phyloP scores from a whole-genome alignment of 2,888 invertebrate genomes.

The Scaptomyza parva region DNA sequence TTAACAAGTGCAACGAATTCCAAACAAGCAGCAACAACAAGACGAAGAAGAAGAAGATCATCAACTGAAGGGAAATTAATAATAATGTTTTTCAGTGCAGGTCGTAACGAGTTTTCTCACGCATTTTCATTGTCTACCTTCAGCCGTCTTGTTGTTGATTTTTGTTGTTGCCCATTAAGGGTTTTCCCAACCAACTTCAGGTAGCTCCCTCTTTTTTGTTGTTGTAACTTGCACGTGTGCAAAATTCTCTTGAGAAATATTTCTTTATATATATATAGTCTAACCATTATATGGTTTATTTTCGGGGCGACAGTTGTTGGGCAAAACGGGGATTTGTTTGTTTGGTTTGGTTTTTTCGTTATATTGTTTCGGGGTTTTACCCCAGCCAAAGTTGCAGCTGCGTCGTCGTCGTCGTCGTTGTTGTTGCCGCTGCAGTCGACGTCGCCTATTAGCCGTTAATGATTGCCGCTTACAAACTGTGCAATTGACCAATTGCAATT shows the following conservation, averaged over 20 bases:
- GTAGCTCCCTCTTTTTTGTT: slow-evolving; percentile 40
- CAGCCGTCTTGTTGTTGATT: slow-evolving; percentile 2
- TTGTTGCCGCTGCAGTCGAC: slow-evolving; percentile 22
- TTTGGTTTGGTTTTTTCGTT: slow-evolving; percentile 6
- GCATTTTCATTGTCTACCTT: slow-evolving; percentile 56
- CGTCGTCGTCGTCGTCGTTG: slow-evolving; percentile 17
- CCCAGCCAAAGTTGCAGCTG: slow-evolving; percentile 50
- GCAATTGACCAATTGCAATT: slow-evolving; percentile 79
- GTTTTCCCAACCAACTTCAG: slow-evolving; percentile 63
- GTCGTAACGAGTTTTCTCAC: slow-evolving; percentile 71
- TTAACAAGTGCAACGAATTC: slow-evolving; percentile 77
- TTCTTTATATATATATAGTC: slow-evolving; percentile 5
- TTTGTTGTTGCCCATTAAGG: slow-evolving; percentile 60
- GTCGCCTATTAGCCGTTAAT: slow-evolving; percentile 75
- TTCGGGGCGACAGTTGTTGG: slow-evolving; percentile 39
- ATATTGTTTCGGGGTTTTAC: slow-evolving; percentile 34
- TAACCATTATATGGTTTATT: too few relatives aligned
- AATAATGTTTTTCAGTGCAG: slow-evolving; percentile 45
- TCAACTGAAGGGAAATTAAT: slow-evolving; percentile 16
- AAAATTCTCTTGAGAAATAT: slow-evolving; percentile 59
- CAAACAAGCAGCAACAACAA: slow-evolving; percentile 13
- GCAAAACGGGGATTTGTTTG: slow-evolving; percentile 16
- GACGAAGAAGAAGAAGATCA: slow-evolving; percentile 11
- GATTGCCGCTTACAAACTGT: slow-evolving; percentile 74
- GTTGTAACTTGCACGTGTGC: slow-evolving; percentile 66